A percentile compares a stretch with the other conserved stretches of the same genome.
These are phyloP conservation scores for Eulemur albifrons DNA, from an alignment of 2,797 vertebrate species.

Conservation along the genomic window DNA sequence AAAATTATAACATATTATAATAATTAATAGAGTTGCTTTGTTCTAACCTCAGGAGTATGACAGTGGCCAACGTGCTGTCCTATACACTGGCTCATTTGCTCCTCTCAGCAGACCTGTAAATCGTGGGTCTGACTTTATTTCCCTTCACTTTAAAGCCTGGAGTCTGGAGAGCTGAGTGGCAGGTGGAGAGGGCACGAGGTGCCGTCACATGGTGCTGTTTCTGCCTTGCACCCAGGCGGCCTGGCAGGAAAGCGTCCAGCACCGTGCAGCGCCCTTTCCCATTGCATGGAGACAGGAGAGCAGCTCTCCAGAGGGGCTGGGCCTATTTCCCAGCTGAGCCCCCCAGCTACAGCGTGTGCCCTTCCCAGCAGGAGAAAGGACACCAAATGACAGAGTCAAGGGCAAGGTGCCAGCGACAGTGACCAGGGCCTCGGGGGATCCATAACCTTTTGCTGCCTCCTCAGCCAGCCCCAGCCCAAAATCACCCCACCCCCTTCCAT, in stretches of 20 bases:
- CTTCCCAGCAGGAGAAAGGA: slow-evolving; percentile 29
- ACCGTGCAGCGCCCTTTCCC: fast-evolving
- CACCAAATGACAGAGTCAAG: background rate
- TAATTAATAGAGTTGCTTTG: background rate
- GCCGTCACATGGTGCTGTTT: background rate
- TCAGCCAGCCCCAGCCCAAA: background rate
- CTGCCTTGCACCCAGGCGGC: background rate
- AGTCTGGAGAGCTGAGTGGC: background rate
- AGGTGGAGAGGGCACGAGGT: background rate
- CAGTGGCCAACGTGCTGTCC: background rate
- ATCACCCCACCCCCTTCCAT: background rate
- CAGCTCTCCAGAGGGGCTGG: background rate
- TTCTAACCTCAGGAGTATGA: fast-evolving
- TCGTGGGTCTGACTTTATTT: background rate
- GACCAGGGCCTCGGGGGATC: slow-evolving; percentile 8
- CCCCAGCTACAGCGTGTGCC: background rate
- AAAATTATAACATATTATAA: too few relatives aligned
- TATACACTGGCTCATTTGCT: background rate
- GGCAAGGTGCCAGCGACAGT: background rate
- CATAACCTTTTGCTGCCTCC: background rate
- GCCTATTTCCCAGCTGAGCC: background rate
- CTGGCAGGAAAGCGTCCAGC: background rate
- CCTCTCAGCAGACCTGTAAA: background rate
- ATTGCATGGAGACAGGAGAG: background rate
- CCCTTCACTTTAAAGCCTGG: background rate